phyloP scores from a whole-genome alignment of 2,797 vertebrate species.

The Microcaecilia unicolor region DNA sequence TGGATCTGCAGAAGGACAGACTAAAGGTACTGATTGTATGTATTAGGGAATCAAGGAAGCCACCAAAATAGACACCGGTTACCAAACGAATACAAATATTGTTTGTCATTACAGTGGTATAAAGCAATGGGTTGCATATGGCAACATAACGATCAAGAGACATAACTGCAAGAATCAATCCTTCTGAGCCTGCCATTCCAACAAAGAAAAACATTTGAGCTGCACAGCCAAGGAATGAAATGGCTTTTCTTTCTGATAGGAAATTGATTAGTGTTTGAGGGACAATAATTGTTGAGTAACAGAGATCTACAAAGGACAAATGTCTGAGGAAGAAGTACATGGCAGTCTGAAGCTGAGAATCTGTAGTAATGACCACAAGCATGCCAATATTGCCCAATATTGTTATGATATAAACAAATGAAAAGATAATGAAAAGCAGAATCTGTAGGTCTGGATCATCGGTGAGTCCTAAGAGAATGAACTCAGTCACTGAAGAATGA shows the following conservation, averaged over 20 bases:
- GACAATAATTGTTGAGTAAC: background rate
- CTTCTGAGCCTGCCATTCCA: constrained; percentile 5
- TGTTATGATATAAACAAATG: too few relatives aligned
- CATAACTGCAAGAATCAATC: constrained; percentile 6
- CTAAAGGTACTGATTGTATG: background rate
- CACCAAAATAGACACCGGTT: background rate
- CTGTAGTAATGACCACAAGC: background rate
- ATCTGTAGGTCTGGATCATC: too few relatives aligned
- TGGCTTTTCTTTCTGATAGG: background rate
- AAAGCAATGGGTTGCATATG: background rate
- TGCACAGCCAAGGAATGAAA: background rate
- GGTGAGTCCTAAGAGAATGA: too few relatives aligned
- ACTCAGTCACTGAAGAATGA: too few relatives aligned
- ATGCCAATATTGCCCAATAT: background rate
- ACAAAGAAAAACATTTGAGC: constrained; percentile 1
- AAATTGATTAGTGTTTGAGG: constrained; percentile 4
- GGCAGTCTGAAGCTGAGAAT: background rate
- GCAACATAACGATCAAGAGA: constrained; percentile 5
- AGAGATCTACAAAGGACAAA: constrained; percentile 1
- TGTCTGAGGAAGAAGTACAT: constrained; percentile 5
- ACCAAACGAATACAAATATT: background rate
- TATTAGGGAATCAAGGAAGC: background rate
- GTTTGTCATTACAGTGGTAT: background rate
- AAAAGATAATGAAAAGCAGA: too few relatives aligned
- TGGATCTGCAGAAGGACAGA: too few relatives aligned